Evolutionary conservation across 92 coral and sea anemone species (phyloP).

Genomic region (Porites divaricata): DNA sequence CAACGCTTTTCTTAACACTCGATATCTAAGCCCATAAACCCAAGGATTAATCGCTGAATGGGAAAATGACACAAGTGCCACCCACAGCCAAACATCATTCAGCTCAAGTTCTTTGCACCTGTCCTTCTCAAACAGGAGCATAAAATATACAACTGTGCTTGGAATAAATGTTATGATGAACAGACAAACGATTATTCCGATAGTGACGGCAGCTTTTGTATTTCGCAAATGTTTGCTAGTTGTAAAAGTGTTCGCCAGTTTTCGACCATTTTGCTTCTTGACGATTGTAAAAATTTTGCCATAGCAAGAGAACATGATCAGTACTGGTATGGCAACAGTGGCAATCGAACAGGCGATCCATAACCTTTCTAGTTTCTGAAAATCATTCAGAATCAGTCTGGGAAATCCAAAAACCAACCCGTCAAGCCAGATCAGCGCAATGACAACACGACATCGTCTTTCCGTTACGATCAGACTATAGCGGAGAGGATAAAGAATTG

Average conservation of each 20-base stretch:
- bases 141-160: slow-evolving; percentile 48
- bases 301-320: slow-evolving; percentile 42
- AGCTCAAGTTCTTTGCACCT: slow-evolving; percentile 34
- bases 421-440: slow-evolving; percentile 44
- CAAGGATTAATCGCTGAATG: slow-evolving; percentile 74
- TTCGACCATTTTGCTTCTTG: slow-evolving; percentile 30
- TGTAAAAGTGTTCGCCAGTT: neutral
- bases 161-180: slow-evolving; percentile 58
- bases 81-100: slow-evolving; percentile 68
- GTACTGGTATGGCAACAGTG: slow-evolving; percentile 52
- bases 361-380: slow-evolving; percentile 26
- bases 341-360: slow-evolving; percentile 64
- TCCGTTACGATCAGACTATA: slow-evolving; percentile 55
- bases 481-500: slow-evolving; percentile 45
- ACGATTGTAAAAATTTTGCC: slow-evolving; percentile 44
- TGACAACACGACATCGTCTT: slow-evolving; percentile 47
- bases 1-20: slow-evolving; percentile 51
- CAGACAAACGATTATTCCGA: slow-evolving; percentile 43
- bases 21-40: slow-evolving; percentile 62
- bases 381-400: slow-evolving; percentile 30
- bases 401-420: slow-evolving; percentile 44
- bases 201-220: slow-evolving; percentile 57
- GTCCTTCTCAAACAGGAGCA: slow-evolving; percentile 49
- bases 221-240: slow-evolving; percentile 13
- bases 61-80: slow-evolving; percentile 59